Conservation (phyloP, 2,888 invertebrate genomes). For the Pollenia amentaria region DNA sequence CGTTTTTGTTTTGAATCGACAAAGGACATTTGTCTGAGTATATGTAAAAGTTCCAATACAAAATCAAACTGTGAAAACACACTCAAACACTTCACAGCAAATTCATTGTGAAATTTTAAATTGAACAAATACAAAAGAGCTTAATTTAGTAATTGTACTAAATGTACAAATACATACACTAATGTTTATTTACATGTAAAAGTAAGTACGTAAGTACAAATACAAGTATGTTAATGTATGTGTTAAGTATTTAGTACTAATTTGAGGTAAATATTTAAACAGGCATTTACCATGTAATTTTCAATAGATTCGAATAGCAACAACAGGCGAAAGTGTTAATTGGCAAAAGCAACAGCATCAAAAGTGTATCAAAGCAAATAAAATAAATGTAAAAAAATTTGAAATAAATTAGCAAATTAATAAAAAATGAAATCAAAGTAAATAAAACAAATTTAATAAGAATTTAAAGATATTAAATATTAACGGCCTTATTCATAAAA, state of each 20-base stretch:
- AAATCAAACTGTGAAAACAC: background rate
- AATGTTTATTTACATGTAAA: no score
- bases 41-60: background rate
- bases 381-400: background rate
- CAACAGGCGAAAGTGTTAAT: constrained; percentile 11
- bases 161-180: background rate
- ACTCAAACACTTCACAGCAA: background rate
- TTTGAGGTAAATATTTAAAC: constrained; percentile 51
- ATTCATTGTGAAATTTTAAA: background rate
- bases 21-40: background rate
- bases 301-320: constrained; percentile 17
- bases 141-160: constrained; percentile 5
- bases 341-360: background rate
- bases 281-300: constrained; percentile 47
- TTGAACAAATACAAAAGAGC: constrained; percentile 12
- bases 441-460: no score
- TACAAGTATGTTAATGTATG: background rate
- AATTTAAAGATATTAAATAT: no score
- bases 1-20: no score
- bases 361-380: background rate
- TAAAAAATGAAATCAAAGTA: no score
- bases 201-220: background rate
- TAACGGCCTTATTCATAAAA: no score
- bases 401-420: background rate
- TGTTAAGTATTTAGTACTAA: constrained; percentile 35